phyloP scores from a whole-genome alignment of 2,113 vertebrate genomes.

The Halichoeres trimaculatus region DNA sequence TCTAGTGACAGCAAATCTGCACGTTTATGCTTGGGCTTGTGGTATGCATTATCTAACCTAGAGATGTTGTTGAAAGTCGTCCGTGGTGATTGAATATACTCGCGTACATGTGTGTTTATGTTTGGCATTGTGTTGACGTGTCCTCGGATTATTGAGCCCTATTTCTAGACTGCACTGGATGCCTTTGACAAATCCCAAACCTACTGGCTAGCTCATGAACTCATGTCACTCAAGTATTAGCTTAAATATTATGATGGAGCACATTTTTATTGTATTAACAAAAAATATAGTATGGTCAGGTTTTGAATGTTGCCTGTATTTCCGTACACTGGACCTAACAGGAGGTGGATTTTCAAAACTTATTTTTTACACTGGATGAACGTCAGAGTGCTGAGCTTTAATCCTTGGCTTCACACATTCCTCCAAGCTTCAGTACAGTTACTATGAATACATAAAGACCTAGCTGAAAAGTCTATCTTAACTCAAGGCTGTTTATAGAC shows the following conservation, averaged over 20 bases:
- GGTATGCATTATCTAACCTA: conserved; percentile 11
- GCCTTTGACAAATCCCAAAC: conserved; percentile 43
- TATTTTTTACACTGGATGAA: conserved; percentile 12
- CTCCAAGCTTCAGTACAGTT: not conserved
- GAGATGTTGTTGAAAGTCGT: conserved; percentile 36
- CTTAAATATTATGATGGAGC: not conserved
- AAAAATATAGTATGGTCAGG: not conserved
- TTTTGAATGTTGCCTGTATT: not conserved
- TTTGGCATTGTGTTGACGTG: conserved; percentile 53
- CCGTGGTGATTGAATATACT: conserved; percentile 33
- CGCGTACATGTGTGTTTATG: conserved; percentile 24
- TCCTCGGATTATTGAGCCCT: conserved; percentile 52
- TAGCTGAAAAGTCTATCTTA: conserved; percentile 11
- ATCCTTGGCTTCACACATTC: too few species aligned
- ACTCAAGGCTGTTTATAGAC: not conserved
- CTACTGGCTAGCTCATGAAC: conserved; percentile 16
- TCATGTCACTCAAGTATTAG: conserved; percentile 5
- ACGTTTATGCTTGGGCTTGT: conserved; percentile 15
- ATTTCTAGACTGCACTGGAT: conserved; percentile 56
- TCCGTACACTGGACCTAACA: not conserved
- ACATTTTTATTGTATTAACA: not conserved
- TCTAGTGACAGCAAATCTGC: conserved; percentile 7
- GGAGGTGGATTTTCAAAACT: not conserved
- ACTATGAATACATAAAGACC: conserved; percentile 36
- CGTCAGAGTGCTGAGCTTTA: not conserved